A percentile compares a stretch with the other conserved stretches of the same genome.
These are phyloP conservation scores for Cryptocephalus primarius DNA, from an alignment of 2,888 invertebrate genomes.

Conservation along the genomic window DNA sequence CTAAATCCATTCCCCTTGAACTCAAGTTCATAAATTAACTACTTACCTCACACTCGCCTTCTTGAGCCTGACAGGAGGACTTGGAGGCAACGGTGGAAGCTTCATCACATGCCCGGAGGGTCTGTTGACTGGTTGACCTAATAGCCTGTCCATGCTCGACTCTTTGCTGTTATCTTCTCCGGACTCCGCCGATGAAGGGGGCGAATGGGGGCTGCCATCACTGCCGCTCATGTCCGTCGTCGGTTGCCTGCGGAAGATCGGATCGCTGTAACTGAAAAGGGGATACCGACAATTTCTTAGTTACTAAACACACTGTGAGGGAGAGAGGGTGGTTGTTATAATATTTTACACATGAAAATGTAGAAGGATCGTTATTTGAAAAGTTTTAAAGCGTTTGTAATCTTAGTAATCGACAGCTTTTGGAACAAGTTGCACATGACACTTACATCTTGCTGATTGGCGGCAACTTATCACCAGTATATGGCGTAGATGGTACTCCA, in stretches of 20 bases:
- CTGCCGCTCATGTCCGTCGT: slow-evolving; percentile 24
- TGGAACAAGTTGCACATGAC: not conserved
- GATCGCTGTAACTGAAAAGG: slow-evolving; percentile 29
- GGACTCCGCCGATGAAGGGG: slow-evolving; percentile 34
- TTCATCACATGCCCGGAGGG: slow-evolving; percentile 27
- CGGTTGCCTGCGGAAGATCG: slow-evolving; percentile 28
- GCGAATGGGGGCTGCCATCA: slow-evolving; percentile 25
- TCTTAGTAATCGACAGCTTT: too few species aligned
- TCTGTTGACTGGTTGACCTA: slow-evolving; percentile 34
- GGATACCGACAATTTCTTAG: not conserved
- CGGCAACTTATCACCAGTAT: slow-evolving; percentile 48
- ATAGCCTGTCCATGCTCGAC: slow-evolving; percentile 29
- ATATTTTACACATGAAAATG: too few species aligned
- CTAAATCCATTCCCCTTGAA: too few species aligned
- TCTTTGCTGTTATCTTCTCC: slow-evolving; percentile 25
- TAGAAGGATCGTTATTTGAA: too few species aligned
- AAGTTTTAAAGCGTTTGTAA: too few species aligned
- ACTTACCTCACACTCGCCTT: too few species aligned
- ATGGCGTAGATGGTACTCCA: slow-evolving; percentile 39
- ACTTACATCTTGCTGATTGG: slow-evolving; percentile 51
- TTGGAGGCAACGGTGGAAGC: slow-evolving; percentile 34
- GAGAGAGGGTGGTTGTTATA: too few species aligned
- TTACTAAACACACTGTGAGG: too few species aligned
- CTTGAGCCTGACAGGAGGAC: slow-evolving; percentile 22
- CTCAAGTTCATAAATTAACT: too few species aligned